A percentile compares a stretch with the other conserved stretches of the same genome.
Conservation (phyloP, 2,113 vertebrate genomes). For the Probosciger aterrimus region DNA sequence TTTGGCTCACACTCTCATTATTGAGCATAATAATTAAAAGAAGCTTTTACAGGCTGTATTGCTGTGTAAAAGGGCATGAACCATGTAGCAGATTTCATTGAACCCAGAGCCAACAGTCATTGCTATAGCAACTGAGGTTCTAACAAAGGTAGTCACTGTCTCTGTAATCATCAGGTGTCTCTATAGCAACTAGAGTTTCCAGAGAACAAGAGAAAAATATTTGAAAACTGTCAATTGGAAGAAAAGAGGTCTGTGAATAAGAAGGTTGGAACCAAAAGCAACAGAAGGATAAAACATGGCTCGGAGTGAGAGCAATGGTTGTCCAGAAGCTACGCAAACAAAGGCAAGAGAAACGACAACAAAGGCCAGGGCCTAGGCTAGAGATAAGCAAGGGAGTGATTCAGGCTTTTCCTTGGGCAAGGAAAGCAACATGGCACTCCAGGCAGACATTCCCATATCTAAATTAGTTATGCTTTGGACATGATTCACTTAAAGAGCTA, state of each 20-base stretch:
- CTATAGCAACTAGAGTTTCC: slow-evolving; percentile 78
- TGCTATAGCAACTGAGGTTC: slow-evolving; percentile 74
- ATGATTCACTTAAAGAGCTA: background rate
- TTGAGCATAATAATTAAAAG: slow-evolving; percentile 38
- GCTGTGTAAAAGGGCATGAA: slow-evolving; percentile 43
- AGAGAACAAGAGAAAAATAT: slow-evolving; percentile 66
- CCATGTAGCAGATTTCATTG: slow-evolving; percentile 60
- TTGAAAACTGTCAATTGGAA: slow-evolving; percentile 63
- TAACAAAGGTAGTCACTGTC: slow-evolving; percentile 71
- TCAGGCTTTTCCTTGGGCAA: background rate
- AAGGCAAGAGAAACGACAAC: background rate
- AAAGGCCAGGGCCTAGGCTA: background rate
- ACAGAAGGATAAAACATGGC: slow-evolving; percentile 16
- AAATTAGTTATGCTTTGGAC: background rate
- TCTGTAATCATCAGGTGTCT: slow-evolving; percentile 72
- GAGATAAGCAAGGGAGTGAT: background rate
- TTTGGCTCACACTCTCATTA: slow-evolving; percentile 33
- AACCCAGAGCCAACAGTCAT: slow-evolving; percentile 68
- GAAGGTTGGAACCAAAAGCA: slow-evolving; percentile 39
- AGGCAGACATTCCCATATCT: background rate
- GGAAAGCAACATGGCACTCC: background rate
- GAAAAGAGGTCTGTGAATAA: slow-evolving; percentile 55
- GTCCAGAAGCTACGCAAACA: slow-evolving; percentile 13
- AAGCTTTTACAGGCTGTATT: slow-evolving; percentile 34
- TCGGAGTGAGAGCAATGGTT: slow-evolving; percentile 28